Evolutionary conservation across 2,888 invertebrate species (phyloP).

Genomic region (Cyrtodaria siliqua): DNA sequence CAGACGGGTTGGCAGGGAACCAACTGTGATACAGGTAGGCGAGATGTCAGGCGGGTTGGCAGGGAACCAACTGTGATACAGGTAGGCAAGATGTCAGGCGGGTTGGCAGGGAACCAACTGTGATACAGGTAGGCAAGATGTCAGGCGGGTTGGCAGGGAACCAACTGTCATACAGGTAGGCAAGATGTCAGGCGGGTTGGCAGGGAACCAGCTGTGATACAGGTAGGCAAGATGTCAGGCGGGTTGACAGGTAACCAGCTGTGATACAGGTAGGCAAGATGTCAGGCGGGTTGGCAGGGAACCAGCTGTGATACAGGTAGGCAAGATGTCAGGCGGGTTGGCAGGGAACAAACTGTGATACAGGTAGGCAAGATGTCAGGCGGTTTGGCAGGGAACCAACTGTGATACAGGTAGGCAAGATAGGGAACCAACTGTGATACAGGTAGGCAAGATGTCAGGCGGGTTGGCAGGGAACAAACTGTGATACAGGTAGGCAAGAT

Average conservation of each 20-base stretch:
- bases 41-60: slow-evolving; percentile 23
- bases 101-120: too few relatives aligned
- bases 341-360: slow-evolving; percentile 9
- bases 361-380: slow-evolving; percentile 1
- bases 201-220: slow-evolving; percentile 9
- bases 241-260: slow-evolving; percentile 10
- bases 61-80: slow-evolving; percentile 6
- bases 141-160: too few relatives aligned
- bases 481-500: too few relatives aligned
- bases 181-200: neutral
- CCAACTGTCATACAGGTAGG: too few relatives aligned
- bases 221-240: slow-evolving; percentile 29
- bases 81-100: neutral
- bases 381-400: too few relatives aligned
- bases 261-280: slow-evolving; percentile 10
- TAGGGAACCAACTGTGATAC: too few relatives aligned
- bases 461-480: too few relatives aligned
- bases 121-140: too few relatives aligned
- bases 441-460: too few relatives aligned
- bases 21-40: too few relatives aligned
- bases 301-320: neutral
- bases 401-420: too few relatives aligned
- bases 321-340: slow-evolving; percentile 30
- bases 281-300: slow-evolving; percentile 5
- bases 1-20: neutral